phyloP scores from a whole-genome alignment of 1,140 invertebrate species.

The Alviniconcha marisindica region DNA sequence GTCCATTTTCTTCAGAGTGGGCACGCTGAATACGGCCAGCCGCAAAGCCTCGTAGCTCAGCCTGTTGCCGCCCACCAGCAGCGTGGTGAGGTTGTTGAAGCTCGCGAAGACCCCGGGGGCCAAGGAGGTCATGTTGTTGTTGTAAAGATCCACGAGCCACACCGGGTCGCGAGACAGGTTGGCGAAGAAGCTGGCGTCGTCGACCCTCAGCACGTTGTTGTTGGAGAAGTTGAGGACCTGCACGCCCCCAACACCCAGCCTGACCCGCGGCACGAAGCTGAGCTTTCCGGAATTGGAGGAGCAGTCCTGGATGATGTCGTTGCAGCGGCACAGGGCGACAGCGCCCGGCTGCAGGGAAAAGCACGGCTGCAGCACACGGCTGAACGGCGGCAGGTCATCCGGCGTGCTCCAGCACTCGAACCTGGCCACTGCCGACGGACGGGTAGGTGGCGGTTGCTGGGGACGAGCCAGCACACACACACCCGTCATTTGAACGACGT shows the following conservation, averaged over 20 bases:
- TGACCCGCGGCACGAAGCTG: background rate
- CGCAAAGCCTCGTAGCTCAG: background rate
- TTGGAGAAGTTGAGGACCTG: background rate
- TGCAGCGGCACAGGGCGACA: background rate
- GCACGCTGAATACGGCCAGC: background rate
- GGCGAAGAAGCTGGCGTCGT: background rate
- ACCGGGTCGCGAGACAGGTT: background rate
- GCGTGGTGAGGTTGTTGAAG: background rate
- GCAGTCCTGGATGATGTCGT: background rate
- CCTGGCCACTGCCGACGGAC: too few species aligned
- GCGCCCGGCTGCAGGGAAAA: background rate
- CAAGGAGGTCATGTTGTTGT: background rate
- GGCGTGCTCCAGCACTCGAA: background rate
- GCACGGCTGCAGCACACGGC: too few species aligned
- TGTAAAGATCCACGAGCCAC: background rate
- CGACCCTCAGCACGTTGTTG: background rate
- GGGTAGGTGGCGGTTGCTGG: too few species aligned
- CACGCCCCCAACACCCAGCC: background rate
- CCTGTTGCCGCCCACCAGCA: background rate
- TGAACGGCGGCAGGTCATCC: too few species aligned
- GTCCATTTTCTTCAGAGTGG: background rate
- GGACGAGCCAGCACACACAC: too few species aligned
- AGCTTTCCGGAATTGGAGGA: conserved; percentile 1
- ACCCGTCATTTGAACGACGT: too few species aligned
- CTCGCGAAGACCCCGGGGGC: background rate